A percentile compares a stretch with the other conserved stretches of the same genome.
Evolutionary conservation across 2,113 vertebrate species (phyloP).

Genomic region (Myrmophylax atrothorax): DNA sequence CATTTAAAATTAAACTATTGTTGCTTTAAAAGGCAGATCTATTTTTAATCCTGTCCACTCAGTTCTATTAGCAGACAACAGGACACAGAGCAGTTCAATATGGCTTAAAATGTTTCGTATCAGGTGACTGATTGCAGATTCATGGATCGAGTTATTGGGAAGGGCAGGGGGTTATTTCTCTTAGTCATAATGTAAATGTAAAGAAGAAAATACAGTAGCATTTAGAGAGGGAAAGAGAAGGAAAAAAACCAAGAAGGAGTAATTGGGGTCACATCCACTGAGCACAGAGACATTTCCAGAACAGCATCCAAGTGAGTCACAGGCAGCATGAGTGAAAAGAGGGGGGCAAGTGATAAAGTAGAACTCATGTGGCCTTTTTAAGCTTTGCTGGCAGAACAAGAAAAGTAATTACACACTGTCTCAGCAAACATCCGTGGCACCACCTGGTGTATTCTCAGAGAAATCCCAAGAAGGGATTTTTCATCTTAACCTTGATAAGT

Average conservation of each 20-base stretch:
- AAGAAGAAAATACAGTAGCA: constrained; percentile 4
- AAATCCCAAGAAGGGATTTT: constrained; percentile 40
- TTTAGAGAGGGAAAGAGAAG: not conserved
- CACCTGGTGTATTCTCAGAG: constrained; percentile 32
- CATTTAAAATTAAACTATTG: not conserved
- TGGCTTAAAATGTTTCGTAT: not conserved
- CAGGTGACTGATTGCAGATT: not conserved
- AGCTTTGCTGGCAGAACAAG: constrained; percentile 37
- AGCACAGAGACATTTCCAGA: constrained; percentile 52
- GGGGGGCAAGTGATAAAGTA: constrained; percentile 3
- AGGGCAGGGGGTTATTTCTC: constrained; percentile 21
- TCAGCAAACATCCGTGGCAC: constrained; percentile 27
- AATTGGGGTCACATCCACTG: constrained; percentile 62
- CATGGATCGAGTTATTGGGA: not conserved
- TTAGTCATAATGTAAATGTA: constrained; percentile 53
- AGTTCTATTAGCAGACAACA: not conserved
- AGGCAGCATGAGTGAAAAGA: not conserved
- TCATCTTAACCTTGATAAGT: constrained; percentile 33
- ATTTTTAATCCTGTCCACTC: constrained; percentile 14
- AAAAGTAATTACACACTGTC: constrained; percentile 61
- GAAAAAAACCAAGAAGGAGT: not conserved
- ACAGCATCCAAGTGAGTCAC: constrained; percentile 3
- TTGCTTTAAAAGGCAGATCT: not conserved
- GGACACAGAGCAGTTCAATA: not conserved
- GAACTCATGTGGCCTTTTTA: constrained; percentile 7